These are phyloP conservation scores for Siphonodentalium dalli DNA, from an alignment of 2,888 invertebrate species.

Conservation along the genomic window DNA sequence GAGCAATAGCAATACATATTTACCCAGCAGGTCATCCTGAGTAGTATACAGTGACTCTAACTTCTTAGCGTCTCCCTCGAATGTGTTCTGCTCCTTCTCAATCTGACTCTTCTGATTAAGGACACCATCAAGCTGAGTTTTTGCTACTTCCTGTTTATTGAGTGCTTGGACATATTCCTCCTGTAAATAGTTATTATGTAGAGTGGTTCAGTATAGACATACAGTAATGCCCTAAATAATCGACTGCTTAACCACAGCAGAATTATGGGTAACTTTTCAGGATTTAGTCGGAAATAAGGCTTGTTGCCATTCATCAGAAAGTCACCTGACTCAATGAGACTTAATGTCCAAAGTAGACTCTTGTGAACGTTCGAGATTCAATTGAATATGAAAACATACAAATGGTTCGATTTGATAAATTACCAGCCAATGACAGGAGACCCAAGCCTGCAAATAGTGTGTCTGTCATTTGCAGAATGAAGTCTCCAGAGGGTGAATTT, in stretches of 20 bases:
- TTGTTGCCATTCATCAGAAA: neutral
- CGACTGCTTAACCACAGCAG: no score
- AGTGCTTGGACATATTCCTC: slow-evolving; percentile 66
- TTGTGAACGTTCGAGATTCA: no score
- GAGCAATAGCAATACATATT: no score
- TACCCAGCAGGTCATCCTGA: slow-evolving; percentile 67
- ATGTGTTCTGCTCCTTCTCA: slow-evolving; percentile 52
- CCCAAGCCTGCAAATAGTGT: no score
- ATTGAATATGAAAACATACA: no score
- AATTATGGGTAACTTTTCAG: neutral
- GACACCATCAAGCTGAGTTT: slow-evolving; percentile 62
- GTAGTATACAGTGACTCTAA: slow-evolving; percentile 65
- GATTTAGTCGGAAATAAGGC: neutral
- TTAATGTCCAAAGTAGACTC: neutral
- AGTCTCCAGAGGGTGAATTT: no score
- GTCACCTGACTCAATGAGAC: neutral
- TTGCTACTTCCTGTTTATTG: slow-evolving; percentile 64
- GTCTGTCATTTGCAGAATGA: no score
- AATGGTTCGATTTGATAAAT: no score
- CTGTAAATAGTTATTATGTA: no score
- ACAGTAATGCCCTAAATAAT: no score
- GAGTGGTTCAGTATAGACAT: no score
- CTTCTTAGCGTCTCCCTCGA: slow-evolving; percentile 60
- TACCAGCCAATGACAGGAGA: no score
- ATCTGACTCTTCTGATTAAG: slow-evolving; percentile 56